Evolutionary conservation across 2,888 invertebrate genomes (phyloP).

Genomic region (Drosophila nr. fundita): DNA sequence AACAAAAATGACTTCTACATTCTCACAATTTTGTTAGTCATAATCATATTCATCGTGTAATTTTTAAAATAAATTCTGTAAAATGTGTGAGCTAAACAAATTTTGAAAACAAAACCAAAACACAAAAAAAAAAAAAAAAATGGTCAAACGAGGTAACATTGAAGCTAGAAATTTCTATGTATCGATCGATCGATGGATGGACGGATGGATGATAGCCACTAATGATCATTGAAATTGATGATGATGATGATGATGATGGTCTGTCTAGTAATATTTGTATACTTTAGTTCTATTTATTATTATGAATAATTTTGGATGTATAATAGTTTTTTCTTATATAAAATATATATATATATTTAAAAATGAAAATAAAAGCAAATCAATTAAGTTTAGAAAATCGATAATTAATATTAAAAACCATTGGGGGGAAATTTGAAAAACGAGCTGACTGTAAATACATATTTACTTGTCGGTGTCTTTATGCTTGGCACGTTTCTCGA

Average conservation of each 20-base stretch:
- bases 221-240: constrained; percentile 40
- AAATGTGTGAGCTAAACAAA: constrained; percentile 60
- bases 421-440: neutral
- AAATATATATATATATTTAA: constrained; percentile 68
- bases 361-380: constrained; percentile 79
- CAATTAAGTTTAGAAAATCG: constrained; percentile 71
- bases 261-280: constrained; percentile 81
- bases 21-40: constrained; percentile 81
- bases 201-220: constrained; percentile 29
- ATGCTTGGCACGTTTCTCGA: neutral
- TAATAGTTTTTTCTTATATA: constrained; percentile 84
- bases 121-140: neutral
- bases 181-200: constrained; percentile 13
- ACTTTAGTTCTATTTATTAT: constrained; percentile 83
- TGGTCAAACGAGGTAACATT: constrained; percentile 32
- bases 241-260: constrained; percentile 41
- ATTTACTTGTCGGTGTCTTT: neutral
- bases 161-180: constrained; percentile 34
- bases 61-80: constrained; percentile 66
- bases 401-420: neutral
- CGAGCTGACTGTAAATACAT: neutral
- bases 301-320: constrained; percentile 82
- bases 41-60: constrained; percentile 76
- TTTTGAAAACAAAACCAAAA: constrained; percentile 27
- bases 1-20: constrained; percentile 76